phyloP scores from a whole-genome alignment of 2,113 vertebrate genomes.

The Piaya cayana region DNA sequence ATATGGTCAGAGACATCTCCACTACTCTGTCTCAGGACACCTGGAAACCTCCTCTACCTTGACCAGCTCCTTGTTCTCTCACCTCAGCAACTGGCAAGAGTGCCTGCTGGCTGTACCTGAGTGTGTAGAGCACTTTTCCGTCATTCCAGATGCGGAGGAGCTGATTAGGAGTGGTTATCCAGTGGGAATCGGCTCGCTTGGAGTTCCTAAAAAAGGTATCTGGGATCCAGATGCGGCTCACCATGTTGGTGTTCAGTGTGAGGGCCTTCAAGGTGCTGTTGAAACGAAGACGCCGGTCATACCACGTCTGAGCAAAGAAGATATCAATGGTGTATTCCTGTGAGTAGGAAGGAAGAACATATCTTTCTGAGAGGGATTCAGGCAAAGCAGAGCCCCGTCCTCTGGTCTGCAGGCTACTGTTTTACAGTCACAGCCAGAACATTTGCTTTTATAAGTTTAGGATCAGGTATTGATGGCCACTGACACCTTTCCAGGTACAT shows the following conservation, averaged over 20 bases:
- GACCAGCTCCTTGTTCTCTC: not conserved
- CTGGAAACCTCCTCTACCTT: not conserved
- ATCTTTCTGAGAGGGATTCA: not conserved
- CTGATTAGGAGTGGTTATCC: constrained; percentile 78
- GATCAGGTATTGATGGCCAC: not conserved
- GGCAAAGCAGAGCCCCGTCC: not conserved
- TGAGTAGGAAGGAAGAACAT: not conserved
- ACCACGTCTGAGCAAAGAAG: constrained; percentile 82
- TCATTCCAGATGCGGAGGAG: constrained; percentile 81
- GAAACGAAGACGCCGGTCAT: constrained; percentile 79
- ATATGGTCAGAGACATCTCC: not conserved
- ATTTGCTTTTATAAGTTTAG: not conserved
- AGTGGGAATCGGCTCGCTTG: constrained; percentile 74
- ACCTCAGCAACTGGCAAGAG: not conserved
- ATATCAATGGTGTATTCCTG: constrained; percentile 84
- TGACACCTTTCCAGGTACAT: not conserved
- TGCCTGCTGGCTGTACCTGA: constrained; percentile 69
- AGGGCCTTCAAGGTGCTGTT: constrained; percentile 78
- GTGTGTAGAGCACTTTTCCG: constrained; percentile 79
- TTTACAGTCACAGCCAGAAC: not conserved
- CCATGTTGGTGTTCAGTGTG: constrained; percentile 77
- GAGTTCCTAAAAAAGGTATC: constrained; percentile 82
- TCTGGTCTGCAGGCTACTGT: not conserved
- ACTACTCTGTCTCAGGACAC: not conserved
- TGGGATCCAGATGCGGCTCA: constrained; percentile 81